These are phyloP conservation scores for Copidosoma floridanum DNA, from an alignment of 1,140 invertebrate species.

Conservation along the genomic window DNA sequence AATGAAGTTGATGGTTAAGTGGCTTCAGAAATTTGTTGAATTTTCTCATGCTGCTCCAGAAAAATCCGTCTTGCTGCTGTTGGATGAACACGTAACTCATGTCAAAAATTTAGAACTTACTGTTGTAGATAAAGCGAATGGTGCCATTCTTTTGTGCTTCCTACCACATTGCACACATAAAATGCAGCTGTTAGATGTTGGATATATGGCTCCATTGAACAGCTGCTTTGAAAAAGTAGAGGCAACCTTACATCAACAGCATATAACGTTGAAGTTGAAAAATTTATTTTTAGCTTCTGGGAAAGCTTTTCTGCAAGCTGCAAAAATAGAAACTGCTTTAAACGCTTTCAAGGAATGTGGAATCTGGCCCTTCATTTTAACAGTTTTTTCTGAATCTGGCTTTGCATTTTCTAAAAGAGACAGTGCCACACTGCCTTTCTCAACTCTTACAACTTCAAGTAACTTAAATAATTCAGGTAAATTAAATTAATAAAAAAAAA, in stretches of 20 bases:
- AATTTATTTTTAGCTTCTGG: neutral
- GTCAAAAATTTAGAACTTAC: neutral
- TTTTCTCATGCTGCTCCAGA: neutral
- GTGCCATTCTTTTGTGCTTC: neutral
- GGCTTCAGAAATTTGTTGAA: neutral
- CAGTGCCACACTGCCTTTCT: no score
- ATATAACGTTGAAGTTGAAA: neutral
- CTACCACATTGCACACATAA: neutral
- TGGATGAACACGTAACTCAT: neutral
- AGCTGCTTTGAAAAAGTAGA: neutral
- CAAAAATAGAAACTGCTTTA: neutral
- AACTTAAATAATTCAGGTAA: no score
- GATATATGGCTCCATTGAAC: neutral
- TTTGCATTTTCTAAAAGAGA: no score
- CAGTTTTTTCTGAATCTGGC: neutral
- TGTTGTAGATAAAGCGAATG: neutral
- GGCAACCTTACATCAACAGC: neutral
- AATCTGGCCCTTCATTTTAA: constrained; percentile 29
- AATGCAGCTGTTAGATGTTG: neutral
- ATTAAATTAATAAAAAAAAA: no score
- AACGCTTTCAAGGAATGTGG: neutral
- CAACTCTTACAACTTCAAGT: no score
- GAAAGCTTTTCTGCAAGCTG: neutral
- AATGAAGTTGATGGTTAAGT: neutral
- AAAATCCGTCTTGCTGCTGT: neutral